Base-by-base conservation (phyloP, 2,113 vertebrate genomes). In the Rhea americana region DNA sequence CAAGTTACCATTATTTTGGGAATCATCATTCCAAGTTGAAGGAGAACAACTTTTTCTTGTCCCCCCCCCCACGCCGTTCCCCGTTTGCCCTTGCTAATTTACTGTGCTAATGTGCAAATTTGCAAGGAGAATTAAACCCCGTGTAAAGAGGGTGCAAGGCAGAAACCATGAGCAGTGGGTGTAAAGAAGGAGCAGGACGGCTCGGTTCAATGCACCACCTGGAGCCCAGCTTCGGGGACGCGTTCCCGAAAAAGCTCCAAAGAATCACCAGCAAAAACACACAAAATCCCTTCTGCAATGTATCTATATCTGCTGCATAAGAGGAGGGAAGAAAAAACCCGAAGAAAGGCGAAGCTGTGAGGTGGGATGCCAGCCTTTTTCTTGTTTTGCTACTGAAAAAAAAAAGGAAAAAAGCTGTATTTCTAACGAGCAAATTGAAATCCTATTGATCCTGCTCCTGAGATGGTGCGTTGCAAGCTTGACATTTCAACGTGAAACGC, bases 371-470 rank as follows among this genome's bases (percentile, higher is more conserved):
- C 90, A 90, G 76, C 74, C 1, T 1, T 50, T 88, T 90, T 94
- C 90, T 95, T 94, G 82, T 87, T 95, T 95, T 97, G 87, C 56
- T 97, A 79, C 66, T 56, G 35, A 35, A 35, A 35, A 35, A 35
- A 35, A 35, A 35, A 35, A 35, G 35, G 93, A 71, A 89, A 94
- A 92, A 97, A 85, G 48, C 81, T 58, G 19, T 92, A 95, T 96
- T 96, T 97, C 94, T 87, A 79, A 94, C 94, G 91, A 95, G 75
- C 89, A 96, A 97, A 97, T 96, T 93, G 85, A 96, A 97, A 95
- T 51, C 35, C 65, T 92, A 89, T 96, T 13, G 92, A 97, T 94
- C 94, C 94, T 90, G 96, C 62, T 95, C 92, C 81, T 91, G 84
- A 96, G 85, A 67, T 7, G 30, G 82, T 94, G 77, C 41, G 67